Base-by-base conservation (phyloP, 2,797 vertebrate species). In the Coranthus polyacanthus region DNA sequence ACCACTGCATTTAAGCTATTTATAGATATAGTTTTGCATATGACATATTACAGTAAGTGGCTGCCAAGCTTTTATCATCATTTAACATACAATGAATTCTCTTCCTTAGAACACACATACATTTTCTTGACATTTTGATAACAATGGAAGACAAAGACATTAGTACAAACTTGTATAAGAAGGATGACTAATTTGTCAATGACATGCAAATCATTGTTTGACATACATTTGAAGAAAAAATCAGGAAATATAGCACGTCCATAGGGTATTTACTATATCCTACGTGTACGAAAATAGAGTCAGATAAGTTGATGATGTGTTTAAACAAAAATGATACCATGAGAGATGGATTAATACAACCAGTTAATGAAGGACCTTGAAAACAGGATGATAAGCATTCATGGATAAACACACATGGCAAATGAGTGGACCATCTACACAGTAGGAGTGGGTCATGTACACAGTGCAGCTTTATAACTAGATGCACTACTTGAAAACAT, bases 401-500 rank as follows among this genome's bases (percentile, higher is more conserved):
- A 32, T 1, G 2, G 29, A 32, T 32, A 32, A 32, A 10, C 8
- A 32, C 10, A 3, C 2, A 32, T 8, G 29, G 8, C 29, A 32
- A 8, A 32, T 10, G 29, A 32, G 29, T 9, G 8, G 10, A 32
- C 10, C 7, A 9, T 32, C 9, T 32, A 7, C 9, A 32, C 24
- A 5, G 24, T 6, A 46, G 47, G 29, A 34, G 49, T 29, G 4
- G 4, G 29, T 29, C 34, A 32, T 54, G 43, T 16, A 36, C 43
- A 45, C 18, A 26, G 22, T 16, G 44, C 54, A 63, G 26, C 58
- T 78, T 63, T 58, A 54, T 45, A 56, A 32, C 41, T 36, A 20
- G 46, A 49, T 41, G 8, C 51, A 13, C 56, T 16, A 43, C 32
- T 45, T 42, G 38, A 41, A 41, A 8, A 3, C 8, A 16, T 16